A percentile compares a stretch with the other conserved stretches of the same genome.
phyloP scores from a whole-genome alignment of 2,888 invertebrate genomes.

The Endotricha flammealis region DNA sequence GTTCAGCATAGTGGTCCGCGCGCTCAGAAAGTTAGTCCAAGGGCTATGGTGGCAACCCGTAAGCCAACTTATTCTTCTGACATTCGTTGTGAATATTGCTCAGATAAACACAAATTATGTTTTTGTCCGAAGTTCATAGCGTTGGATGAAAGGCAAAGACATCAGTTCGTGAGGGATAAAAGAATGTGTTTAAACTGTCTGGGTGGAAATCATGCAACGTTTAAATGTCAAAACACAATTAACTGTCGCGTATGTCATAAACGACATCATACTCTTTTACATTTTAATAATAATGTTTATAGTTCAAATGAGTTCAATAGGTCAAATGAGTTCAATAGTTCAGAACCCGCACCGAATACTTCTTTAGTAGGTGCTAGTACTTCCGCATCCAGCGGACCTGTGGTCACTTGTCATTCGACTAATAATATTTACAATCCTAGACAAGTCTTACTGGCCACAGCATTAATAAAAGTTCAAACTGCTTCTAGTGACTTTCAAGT shows the following conservation, averaged over 20 bases:
- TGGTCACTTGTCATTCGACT: background rate
- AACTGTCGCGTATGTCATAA: background rate
- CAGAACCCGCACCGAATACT: background rate
- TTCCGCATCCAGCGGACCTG: background rate
- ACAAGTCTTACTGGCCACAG: background rate
- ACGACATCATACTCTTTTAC: background rate
- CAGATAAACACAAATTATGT: slow-evolving; percentile 8
- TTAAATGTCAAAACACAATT: background rate
- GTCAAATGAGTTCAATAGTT: background rate
- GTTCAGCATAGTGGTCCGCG: background rate
- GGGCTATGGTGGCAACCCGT: background rate
- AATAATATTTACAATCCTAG: background rate
- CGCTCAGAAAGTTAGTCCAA: background rate
- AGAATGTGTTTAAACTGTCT: slow-evolving; percentile 10
- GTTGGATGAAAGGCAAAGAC: background rate
- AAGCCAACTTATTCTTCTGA: too few species aligned
- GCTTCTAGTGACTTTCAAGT: background rate
- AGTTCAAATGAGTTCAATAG: background rate
- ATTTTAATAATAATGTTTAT: background rate
- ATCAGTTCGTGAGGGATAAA: slow-evolving; percentile 5
- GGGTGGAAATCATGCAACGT: background rate
- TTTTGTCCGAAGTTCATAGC: slow-evolving; percentile 7
- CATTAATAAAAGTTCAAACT: background rate
- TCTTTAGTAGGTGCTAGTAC: background rate
- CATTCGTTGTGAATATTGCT: slow-evolving; percentile 7